Base-by-base conservation (phyloP, 2,113 vertebrate genomes). In the Candoia aspera region DNA sequence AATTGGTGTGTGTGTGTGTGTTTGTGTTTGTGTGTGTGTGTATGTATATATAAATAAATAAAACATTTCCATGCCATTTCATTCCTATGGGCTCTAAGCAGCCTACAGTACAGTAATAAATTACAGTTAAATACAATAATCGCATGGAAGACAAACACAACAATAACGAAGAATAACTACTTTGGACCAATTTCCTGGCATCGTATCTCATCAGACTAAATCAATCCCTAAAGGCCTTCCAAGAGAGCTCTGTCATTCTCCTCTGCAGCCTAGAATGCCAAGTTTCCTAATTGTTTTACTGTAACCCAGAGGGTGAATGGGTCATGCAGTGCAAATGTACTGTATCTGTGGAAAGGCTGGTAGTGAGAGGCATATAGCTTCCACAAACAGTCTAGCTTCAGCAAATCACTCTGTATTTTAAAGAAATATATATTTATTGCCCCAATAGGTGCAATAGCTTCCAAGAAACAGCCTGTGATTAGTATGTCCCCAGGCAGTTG, bases 191-290 rank as follows among this genome's bases (percentile, higher is more conserved):
- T 79, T 79, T 79, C 17, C 33, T 79, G 68, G 68, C 68, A 79
- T 37, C 2, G 8, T 49, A 49, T 49, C 49, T 49, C 49, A 49
- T 49, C 49, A 49, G 49, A 49, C 49, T 49, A 49, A 49, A 49
- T 49, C 49, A 49, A 49, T 49, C 4, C 49, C 49, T 49, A 49
- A 49, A 49, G 49, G 49, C 49, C 49, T 49, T 49, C 49, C 49
- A 49, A 5, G 68, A 79, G 21, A 42, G 73, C 17, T 33, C 42
- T 0, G 33, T 79, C 8, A 21, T 42, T 79, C 57, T 58, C 19
- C 87, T 93, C 64, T 91, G 60, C 91, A 84, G 60, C 91, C 91
- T 3, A 73, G 53, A 90, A 91, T 93, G 84, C 73, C 6, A 83
- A 64, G 73, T 33, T 91, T 24, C 91, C 37, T 91, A 90, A 6